A percentile compares a stretch with the other conserved stretches of the same genome.
These are phyloP conservation scores for Zaprionus vittiger DNA, from an alignment of 1,140 invertebrate genomes.

Conservation along the genomic window DNA sequence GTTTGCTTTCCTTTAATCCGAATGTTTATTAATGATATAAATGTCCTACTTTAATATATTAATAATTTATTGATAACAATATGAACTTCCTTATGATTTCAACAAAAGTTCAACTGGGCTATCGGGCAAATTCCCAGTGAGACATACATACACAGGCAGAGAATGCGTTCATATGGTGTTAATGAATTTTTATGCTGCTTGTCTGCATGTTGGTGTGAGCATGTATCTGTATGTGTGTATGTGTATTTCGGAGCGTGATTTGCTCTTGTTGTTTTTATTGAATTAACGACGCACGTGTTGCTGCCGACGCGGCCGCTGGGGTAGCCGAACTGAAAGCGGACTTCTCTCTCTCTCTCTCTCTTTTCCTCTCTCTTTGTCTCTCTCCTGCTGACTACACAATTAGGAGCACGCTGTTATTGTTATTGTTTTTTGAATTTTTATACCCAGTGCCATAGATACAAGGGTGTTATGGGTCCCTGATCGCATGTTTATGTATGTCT, in stretches of 20 bases:
- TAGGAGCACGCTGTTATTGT: slow-evolving; percentile 34
- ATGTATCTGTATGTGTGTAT: slow-evolving; percentile 19
- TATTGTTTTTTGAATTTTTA: slow-evolving; percentile 18
- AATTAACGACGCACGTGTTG: slow-evolving; percentile 78
- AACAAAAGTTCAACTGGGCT: slow-evolving; percentile 15
- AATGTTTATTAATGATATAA: too few species aligned
- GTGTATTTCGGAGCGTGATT: slow-evolving; percentile 9
- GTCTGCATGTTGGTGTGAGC: slow-evolving; percentile 2
- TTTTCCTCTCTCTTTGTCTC: slow-evolving; percentile 1
- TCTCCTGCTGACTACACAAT: slow-evolving; percentile 26
- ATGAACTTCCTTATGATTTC: not conserved
- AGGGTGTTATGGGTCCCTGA: not conserved
- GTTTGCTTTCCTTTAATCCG: too few species aligned
- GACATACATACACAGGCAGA: slow-evolving; percentile 25
- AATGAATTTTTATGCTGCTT: slow-evolving; percentile 71
- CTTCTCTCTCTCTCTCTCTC: slow-evolving; percentile 30
- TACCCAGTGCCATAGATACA: not conserved
- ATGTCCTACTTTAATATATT: too few species aligned
- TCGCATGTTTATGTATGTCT: not conserved
- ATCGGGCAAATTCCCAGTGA: slow-evolving; percentile 19
- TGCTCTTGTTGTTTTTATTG: slow-evolving; percentile 68
- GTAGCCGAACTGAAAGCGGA: slow-evolving; percentile 43
- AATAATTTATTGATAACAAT: too few species aligned
- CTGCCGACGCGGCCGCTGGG: slow-evolving; percentile 30
- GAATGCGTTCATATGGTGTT: slow-evolving; percentile 63